Base-by-base conservation (phyloP, 2,113 vertebrate species). In the Neodon shergylaensis region DNA sequence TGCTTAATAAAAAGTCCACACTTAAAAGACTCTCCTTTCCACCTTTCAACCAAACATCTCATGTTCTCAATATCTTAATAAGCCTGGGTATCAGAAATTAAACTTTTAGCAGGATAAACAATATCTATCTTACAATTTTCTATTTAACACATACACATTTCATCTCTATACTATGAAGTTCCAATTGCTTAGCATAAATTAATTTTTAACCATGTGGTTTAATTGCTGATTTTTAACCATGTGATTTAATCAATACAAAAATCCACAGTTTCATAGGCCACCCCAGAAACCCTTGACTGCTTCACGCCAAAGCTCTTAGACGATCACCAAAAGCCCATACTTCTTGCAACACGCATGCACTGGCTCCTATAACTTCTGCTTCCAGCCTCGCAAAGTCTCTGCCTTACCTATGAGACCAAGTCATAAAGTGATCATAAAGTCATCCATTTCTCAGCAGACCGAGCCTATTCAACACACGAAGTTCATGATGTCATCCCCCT, bases 401-500 rank as follows among this genome's bases (percentile, higher is more conserved):
- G 61, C 78, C 54, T 97, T 33, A 88, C 83, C 92, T 88, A 3
- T 6, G 76, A 89, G 65, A 88, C 58, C 44, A 78, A 78, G 63
- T 28, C 33, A 74, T 58, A 79, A 92, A 73, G 44, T 47, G 36
- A 76, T 65, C n/a, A 22, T 54, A 83, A 92, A 95, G 65, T 28
- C 74, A 89, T 26, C 22, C 63, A 52, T 83, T 47, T 76, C 33
- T 92, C 47, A 82, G 31, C 68, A 49, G 16, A 52, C 65, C 6
- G 9, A 19, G 88, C 44, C 70, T 68, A 7, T 58, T 33, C 61
- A 90, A 81, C 65, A 26, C 31, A 68, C 54, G 66, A 70, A 65
- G 33, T 47, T 93, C 22, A 28, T 76, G 47, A 22, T 65, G 66
- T 91, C 82, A 90, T 26, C 63, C 84, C 77, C 73, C 66, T 52